Evolutionary conservation across 2,888 invertebrate genomes (phyloP), one percentile per base, ranked within the genome.

Genomic region (Dorcus parallelipipedus): DNA sequence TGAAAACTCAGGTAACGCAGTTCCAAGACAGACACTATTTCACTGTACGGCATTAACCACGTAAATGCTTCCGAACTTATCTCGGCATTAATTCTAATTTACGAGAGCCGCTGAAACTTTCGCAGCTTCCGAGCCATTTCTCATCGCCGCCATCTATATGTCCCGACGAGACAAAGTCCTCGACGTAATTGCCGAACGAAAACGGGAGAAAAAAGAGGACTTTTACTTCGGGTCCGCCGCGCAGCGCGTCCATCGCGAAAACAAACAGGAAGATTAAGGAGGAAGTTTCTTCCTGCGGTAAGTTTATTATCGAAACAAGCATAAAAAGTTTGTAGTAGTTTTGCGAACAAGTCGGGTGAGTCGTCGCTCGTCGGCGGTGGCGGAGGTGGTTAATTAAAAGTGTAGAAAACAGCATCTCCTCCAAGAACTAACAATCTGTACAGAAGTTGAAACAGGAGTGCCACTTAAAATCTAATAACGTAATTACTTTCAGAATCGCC

Each of bases 41-140:
- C 54, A 62, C 54, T 54, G 60, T 58, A 40, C 56, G 54, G 49
- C 63, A 59, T 61, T 53, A 58, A 60, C 58, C 65, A 65, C 69
- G 67, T 69, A 71, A 70, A 72, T 70, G 69, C 70, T 69, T 69
- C 68, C 64, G 64, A 74, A 75, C 74, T 74, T 74, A 74, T 75
- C 72, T 70, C 65, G 68, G 71, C 71, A 73, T 73, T 74, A 73
- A 75, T 75, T 74, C 72, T 74, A 74, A 75, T 74, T 75, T 74
- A 75, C 73, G 73, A 64, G 71, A 71, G 68, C 67, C 70, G 70
- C 68, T 67, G 70, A 69, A 71, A 71, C 71, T 70, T 68, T 70
- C 72, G 67, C 67, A 67, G 71, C 69, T 69, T 70, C 70, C 72
- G 70, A 65, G 64, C 71, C 71, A 71, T 74, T 73, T 71, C 72